phyloP scores from a whole-genome alignment of 2,888 invertebrate species.

The Troides helena region DNA sequence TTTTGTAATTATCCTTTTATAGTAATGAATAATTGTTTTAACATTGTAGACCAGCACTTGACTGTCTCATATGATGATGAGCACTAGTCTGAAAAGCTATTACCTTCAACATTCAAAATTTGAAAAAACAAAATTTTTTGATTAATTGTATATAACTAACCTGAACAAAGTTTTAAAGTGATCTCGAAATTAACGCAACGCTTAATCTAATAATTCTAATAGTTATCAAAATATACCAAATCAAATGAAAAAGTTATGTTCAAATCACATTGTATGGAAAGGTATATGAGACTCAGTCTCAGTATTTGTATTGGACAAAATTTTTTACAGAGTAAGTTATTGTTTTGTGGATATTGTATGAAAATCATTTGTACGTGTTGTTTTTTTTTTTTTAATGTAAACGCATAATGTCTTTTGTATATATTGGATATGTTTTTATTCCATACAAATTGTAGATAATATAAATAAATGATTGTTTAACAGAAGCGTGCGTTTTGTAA shows the following conservation, averaged over 20 bases:
- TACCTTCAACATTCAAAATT: not conserved
- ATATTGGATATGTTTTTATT: constrained; percentile 7
- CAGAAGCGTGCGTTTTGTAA: not conserved
- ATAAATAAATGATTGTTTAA: constrained; percentile 1
- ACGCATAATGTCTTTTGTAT: constrained; percentile 20
- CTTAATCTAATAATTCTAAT: not conserved
- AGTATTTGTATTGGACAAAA: constrained; percentile 1
- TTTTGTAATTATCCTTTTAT: no score
- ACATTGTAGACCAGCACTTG: no score
- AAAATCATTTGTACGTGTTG: not conserved
- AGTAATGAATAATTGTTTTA: no score
- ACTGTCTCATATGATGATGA: no score
- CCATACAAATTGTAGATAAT: not conserved
- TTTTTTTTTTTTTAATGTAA: constrained; percentile 1
- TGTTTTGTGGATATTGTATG: constrained; percentile 17
- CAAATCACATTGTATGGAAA: not conserved
- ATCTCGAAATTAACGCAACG: not conserved
- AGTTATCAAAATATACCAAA: no score
- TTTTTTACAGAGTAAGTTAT: not conserved
- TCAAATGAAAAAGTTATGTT: not conserved
- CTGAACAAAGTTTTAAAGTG: not conserved
- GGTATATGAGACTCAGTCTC: not conserved
- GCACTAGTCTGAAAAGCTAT: no score
- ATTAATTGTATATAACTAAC: not conserved
- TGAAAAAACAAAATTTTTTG: not conserved